These are phyloP conservation scores for Gambelia wislizenii DNA, from an alignment of 2,797 vertebrate genomes.

Conservation along the genomic window DNA sequence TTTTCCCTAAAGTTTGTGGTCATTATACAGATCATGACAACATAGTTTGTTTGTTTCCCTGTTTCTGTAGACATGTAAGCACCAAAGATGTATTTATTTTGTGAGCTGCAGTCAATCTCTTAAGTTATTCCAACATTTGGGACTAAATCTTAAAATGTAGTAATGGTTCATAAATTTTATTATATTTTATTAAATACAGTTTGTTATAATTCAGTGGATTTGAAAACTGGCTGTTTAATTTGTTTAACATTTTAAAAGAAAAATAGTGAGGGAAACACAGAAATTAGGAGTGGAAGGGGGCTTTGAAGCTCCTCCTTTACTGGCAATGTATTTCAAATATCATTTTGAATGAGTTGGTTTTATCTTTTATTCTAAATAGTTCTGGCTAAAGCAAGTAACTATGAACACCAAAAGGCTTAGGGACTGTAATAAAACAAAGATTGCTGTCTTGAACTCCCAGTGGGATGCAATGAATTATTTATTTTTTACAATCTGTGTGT, in stretches of 20 bases:
- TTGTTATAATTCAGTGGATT: slow-evolving; percentile 48
- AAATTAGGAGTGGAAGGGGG: slow-evolving; percentile 7
- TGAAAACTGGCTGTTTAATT: slow-evolving; percentile 24
- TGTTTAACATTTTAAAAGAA: slow-evolving; percentile 7
- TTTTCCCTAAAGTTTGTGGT: slow-evolving; percentile 21
- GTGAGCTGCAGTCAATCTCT: slow-evolving; percentile 47
- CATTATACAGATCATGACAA: slow-evolving; percentile 41
- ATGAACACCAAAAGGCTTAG: slow-evolving; percentile 13
- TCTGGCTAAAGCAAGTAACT: slow-evolving; percentile 43
- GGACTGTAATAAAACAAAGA: slow-evolving; percentile 42
- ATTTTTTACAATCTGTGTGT: not conserved
- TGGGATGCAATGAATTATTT: not conserved
- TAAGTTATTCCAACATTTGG: slow-evolving; percentile 50
- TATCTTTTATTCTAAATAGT: slow-evolving; percentile 13
- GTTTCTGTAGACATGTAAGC: slow-evolving; percentile 18
- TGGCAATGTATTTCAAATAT: slow-evolving; percentile 18
- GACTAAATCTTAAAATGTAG: not conserved
- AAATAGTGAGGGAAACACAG: not conserved
- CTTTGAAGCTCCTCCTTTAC: not conserved
- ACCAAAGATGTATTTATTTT: slow-evolving; percentile 27
- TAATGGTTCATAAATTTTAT: slow-evolving; percentile 31
- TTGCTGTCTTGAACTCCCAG: slow-evolving; percentile 6
- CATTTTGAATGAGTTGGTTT: slow-evolving; percentile 10
- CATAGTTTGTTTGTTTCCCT: slow-evolving; percentile 13
- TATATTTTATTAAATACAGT: slow-evolving; percentile 46